Conservation (phyloP, 2,113 vertebrate species). For the Aldabrachelys gigantea region DNA sequence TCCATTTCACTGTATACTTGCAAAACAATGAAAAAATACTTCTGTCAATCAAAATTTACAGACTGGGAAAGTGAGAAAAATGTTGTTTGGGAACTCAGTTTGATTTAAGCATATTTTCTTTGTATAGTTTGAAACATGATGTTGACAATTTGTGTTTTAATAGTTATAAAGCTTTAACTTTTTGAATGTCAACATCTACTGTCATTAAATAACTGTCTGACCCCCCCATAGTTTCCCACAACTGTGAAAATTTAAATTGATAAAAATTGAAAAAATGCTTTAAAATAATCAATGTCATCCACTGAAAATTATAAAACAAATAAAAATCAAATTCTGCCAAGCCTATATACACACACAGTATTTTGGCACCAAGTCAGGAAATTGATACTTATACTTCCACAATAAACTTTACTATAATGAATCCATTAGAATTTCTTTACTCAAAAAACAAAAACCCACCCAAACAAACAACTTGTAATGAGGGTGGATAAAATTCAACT, state of each 20-base stretch:
- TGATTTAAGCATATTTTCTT: not conserved
- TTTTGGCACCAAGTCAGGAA: not conserved
- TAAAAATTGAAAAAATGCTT: not conserved
- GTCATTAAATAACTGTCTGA: not conserved
- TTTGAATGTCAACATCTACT: not conserved
- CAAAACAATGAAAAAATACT: not conserved
- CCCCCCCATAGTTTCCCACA: not conserved
- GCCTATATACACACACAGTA: not conserved
- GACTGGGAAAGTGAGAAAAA: no score
- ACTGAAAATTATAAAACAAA: not conserved
- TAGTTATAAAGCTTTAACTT: not conserved
- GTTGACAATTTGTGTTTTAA: not conserved
- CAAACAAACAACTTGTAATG: not conserved
- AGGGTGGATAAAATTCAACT: not conserved
- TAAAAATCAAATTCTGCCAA: no score
- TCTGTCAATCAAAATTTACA: not conserved
- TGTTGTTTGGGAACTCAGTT: not conserved
- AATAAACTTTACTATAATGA: not conserved
- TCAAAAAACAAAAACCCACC: not conserved
- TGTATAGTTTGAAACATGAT: not conserved
- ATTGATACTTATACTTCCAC: fast-evolving
- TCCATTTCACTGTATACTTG: not conserved
- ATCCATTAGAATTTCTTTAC: not conserved
- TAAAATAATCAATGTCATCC: not conserved
- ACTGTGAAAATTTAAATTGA: not conserved